These are phyloP conservation scores for Synanthedon myopaeformis DNA, from an alignment of 2,888 invertebrate species.

Conservation along the genomic window DNA sequence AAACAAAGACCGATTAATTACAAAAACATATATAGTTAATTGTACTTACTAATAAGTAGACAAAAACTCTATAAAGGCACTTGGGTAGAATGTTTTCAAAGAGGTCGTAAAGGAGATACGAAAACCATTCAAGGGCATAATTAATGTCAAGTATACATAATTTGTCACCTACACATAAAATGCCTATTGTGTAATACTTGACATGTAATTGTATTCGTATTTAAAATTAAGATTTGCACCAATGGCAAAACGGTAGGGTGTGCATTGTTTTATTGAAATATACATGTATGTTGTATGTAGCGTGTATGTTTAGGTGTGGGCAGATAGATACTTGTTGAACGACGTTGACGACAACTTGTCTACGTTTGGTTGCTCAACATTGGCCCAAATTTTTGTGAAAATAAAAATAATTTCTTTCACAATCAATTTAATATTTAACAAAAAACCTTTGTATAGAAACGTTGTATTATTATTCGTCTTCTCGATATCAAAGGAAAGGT, in stretches of 20 bases:
- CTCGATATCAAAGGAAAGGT: no score
- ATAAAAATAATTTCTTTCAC: no score
- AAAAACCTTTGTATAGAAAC: no score
- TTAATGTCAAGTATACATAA: conserved; percentile 33
- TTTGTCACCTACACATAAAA: conserved; percentile 51
- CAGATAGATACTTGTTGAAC: neutral
- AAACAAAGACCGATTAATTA: no score
- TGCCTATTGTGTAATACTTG: conserved; percentile 27
- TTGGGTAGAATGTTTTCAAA: neutral
- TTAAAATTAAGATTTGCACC: conserved; percentile 12
- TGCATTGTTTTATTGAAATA: neutral
- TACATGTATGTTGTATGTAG: neutral
- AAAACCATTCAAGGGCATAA: conserved; percentile 16
- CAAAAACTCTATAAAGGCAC: no score
- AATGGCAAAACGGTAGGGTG: neutral
- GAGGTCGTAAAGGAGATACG: neutral
- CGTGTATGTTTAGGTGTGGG: neutral
- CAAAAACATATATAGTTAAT: no score
- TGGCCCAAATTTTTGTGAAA: no score
- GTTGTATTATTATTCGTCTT: no score
- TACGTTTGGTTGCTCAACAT: no score
- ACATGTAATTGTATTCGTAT: conserved; percentile 24
- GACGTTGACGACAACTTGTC: no score
- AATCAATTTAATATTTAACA: no score
- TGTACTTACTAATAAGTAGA: no score